Evolutionary conservation across 1,140 invertebrate genomes (phyloP), one percentile per base, ranked within the genome.

Genomic region (Phortica variegata): DNA sequence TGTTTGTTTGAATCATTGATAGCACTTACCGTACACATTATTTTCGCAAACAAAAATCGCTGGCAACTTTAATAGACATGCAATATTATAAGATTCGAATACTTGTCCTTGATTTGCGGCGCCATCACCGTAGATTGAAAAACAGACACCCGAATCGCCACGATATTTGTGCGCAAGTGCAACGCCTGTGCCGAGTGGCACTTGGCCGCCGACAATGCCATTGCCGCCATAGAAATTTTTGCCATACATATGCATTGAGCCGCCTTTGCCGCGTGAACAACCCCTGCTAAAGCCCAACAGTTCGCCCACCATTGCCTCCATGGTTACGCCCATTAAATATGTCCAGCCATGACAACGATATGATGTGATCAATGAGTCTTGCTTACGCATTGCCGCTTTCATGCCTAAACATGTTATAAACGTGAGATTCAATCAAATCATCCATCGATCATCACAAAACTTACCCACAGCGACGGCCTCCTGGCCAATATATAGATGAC

Each of bases 11-110:
- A 81, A 69, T 8, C 84, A 85, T 54, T 90, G n/a, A n/a, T 81
- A 3, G 83, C 87, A 43, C 90, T 77, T n/a, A 88, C 88, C 47
- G 84, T 84, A 44, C 47, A 32, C n/a, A n/a, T 98, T 99, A 75
- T 99, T 99, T 79, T 99, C 95, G 72, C 95, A 97, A 16, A 98
- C 84, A 77, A 94, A 98, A 41, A 98, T 87, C 42, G 83, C 83
- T 0, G 95, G 96, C 44, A 98, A 68, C 58, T 91, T 83, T 93
- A 93, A 97, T 10, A 98, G 80, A 62, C 87, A 87, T 0, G 86
- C 82, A 77, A 89, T 87, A 60, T 90, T 90, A 65, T 84, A 89
- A 0, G 81, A 82, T 72, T 91, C 88, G 56, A 86, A 89, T 6
- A 88, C 77, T 77, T 91, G 88, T 3, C 80, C 82, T 79, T 98